Evolutionary conservation across 2,797 vertebrate genomes (phyloP).

Genomic region (Phoxinus dragarum): DNA sequence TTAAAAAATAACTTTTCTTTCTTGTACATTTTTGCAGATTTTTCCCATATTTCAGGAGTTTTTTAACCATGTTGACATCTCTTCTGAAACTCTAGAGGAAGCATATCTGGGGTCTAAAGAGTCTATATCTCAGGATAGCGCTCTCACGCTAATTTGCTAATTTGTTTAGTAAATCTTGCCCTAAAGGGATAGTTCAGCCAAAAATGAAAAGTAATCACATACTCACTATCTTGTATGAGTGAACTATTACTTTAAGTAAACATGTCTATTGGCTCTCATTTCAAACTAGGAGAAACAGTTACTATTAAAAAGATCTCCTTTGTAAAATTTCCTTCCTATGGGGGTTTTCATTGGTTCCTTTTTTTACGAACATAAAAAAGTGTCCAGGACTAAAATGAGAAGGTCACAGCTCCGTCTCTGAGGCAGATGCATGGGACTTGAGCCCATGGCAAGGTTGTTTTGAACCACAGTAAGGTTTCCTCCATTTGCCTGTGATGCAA

Average conservation of each 20-base stretch:
- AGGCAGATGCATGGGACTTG: constrained; percentile 46
- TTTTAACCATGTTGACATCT: background rate
- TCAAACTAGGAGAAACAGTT: constrained; percentile 4
- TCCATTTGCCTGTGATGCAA: constrained; percentile 42
- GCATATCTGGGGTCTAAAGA: background rate
- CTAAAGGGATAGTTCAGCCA: too few species aligned
- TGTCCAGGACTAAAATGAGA: constrained; percentile 32
- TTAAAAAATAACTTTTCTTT: background rate
- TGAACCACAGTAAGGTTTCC: constrained; percentile 45
- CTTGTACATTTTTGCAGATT: background rate
- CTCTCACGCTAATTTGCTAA: too few species aligned
- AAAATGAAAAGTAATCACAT: too few species aligned
- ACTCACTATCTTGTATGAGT: background rate
- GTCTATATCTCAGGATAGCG: background rate
- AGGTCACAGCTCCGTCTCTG: constrained; percentile 52
- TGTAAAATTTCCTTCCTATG: background rate
- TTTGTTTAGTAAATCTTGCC: too few species aligned
- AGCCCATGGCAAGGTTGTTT: constrained; percentile 64
- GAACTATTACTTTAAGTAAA: background rate
- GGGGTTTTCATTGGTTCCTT: constrained; percentile 5
- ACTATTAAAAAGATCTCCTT: background rate
- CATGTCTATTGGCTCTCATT: background rate
- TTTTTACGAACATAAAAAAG: constrained; percentile 41
- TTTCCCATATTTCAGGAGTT: background rate
- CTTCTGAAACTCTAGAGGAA: background rate